phyloP scores from a whole-genome alignment of 2,797 vertebrate species.

The Sebastes minor region DNA sequence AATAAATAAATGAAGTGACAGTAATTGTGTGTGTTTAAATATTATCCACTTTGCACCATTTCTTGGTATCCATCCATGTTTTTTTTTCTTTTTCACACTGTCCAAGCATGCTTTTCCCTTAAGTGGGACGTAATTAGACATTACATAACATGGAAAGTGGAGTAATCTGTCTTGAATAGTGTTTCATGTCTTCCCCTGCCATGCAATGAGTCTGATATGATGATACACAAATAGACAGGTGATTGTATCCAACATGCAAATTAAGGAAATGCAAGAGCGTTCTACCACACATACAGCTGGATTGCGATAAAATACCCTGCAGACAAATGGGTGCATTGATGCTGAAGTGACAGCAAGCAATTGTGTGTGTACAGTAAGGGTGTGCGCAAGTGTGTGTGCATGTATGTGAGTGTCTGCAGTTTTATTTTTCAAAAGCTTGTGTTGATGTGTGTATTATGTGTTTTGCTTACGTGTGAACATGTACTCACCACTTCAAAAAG shows the following conservation, averaged over 20 bases:
- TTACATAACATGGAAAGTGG: slow-evolving; percentile 17
- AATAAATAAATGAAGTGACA: neutral
- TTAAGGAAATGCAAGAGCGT: slow-evolving; percentile 21
- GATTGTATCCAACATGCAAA: slow-evolving; percentile 46
- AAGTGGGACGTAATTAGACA: neutral
- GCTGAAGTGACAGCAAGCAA: slow-evolving; percentile 40
- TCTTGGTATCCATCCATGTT: neutral
- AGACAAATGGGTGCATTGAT: slow-evolving; percentile 41
- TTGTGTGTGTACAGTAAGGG: neutral
- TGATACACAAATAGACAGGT: slow-evolving; percentile 44
- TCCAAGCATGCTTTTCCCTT: neutral
- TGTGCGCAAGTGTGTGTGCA: neutral
- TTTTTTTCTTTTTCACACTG: neutral
- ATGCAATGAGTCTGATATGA: slow-evolving; percentile 19
- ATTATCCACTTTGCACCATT: neutral
- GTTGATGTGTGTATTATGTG: neutral
- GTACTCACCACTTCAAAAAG: neutral
- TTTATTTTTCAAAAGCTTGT: neutral
- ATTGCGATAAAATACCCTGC: slow-evolving; percentile 30
- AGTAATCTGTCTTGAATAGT: neutral
- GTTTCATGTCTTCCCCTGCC: slow-evolving; percentile 1
- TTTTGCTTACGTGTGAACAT: neutral
- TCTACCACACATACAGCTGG: slow-evolving; percentile 28
- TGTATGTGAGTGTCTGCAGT: neutral
- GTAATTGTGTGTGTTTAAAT: neutral